These are phyloP conservation scores for Marisa cornuarietis DNA, from an alignment of 1,140 invertebrate species.

Conservation along the genomic window DNA sequence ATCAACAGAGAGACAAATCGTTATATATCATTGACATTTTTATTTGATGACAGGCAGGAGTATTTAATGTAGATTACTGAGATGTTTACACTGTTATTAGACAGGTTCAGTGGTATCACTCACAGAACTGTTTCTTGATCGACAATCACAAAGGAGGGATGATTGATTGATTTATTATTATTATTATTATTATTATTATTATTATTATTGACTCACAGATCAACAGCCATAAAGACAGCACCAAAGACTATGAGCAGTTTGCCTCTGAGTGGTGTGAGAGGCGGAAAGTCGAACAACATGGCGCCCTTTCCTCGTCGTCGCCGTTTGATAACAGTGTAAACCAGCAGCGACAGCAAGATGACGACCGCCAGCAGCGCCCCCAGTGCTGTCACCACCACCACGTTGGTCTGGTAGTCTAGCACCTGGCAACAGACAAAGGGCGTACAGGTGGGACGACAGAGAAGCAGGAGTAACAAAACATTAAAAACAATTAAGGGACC, in stretches of 20 bases:
- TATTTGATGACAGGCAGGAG: no score
- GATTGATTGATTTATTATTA: no score
- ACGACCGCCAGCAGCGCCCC: background rate
- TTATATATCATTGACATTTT: no score
- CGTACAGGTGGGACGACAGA: background rate
- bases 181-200: no score
- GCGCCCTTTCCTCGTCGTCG: slow-evolving; percentile 3
- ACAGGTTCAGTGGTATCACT: no score
- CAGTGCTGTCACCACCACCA: slow-evolving; percentile 12
- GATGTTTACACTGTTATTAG: no score
- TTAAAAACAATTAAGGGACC: background rate
- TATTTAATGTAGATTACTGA: no score
- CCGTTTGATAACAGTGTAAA: background rate
- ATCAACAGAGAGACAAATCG: no score
- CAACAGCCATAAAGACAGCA: background rate
- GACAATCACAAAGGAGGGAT: no score
- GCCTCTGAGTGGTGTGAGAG: background rate
- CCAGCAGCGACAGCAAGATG: background rate
- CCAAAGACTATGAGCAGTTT: background rate
- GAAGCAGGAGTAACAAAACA: background rate
- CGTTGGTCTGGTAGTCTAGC: slow-evolving; percentile 12
- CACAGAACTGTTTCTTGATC: no score
- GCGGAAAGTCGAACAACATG: background rate
- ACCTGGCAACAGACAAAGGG: background rate
- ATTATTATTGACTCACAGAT: background rate